Base-by-base conservation (phyloP, 2,888 invertebrate genomes). In the Blastobasis lacticolella region DNA sequence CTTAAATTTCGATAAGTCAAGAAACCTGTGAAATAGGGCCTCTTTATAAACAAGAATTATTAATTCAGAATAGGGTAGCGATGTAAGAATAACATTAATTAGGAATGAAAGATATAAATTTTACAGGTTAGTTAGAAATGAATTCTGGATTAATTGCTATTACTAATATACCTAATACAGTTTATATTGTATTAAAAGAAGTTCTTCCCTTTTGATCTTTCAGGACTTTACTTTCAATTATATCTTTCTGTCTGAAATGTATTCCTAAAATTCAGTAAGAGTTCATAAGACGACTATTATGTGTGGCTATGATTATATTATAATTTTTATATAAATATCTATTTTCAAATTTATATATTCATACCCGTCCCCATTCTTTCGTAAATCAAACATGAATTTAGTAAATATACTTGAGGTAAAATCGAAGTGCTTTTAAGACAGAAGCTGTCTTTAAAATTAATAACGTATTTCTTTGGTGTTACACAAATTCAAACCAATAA, bases 381-480 rank as follows among this genome's bases (percentile, higher is more conserved):
- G 63, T 53, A 53, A 57, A 58, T 64, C 56, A 63, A 60, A 56
- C 63, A 62, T 63, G 59, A 62, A 69, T 68, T 66, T 66, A 58
- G 64, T 57, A 55, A 64, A 63, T 66, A 66, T 59, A 60, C 62
- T 48, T 59, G 67, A 66, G 64, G 59, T 69, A 67, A 58, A 62
- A 66, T 70, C 67, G 54, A 84, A 83, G 83, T 82, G 86, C 84
- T 86, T 84, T 82, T 64, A 63, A 66, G 86, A 85, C 85, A 83
- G 81, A 74, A 63, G 54, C 81, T 85, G 85, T 86, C 84, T 60
- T 72, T 77, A 84, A 82, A 78, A 59, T 52, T 61, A 23, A 23
- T 23, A 23, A 23, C 23, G 3, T 23, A 23, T 23, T 23, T 23
- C 23, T 23, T 23, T 23, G 2, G 23, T 2, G 23, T 23, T 23